Evolutionary conservation across 2,113 vertebrate genomes (phyloP).

Genomic region (Monopterus albus): DNA sequence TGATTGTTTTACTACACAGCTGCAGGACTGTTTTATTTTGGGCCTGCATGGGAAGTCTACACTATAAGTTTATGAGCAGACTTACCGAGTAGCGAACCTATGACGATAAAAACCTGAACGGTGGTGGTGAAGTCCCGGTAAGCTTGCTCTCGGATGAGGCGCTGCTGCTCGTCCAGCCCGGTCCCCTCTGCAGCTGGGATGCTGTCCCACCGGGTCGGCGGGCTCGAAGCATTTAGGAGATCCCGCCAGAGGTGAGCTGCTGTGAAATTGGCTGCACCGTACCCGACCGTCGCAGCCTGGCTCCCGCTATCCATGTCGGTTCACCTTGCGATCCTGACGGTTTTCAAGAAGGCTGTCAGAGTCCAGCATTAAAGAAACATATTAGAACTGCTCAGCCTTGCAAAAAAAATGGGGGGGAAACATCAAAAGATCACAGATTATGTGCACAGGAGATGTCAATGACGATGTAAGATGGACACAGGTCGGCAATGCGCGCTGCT

Average conservation of each 20-base stretch:
- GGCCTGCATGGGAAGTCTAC: background rate
- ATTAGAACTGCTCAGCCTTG: constrained; percentile 5
- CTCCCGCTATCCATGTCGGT: constrained; percentile 72
- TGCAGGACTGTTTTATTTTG: background rate
- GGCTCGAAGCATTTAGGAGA: constrained; percentile 78
- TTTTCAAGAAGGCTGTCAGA: constrained; percentile 17
- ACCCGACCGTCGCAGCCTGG: constrained; percentile 79
- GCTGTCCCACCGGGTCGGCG: constrained; percentile 73
- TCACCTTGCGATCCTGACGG: constrained; percentile 13
- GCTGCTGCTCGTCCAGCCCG: constrained; percentile 50
- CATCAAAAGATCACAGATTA: background rate
- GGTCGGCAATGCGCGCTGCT: constrained; percentile 12
- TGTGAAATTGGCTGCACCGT: constrained; percentile 71
- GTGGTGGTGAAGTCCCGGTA: constrained; percentile 92
- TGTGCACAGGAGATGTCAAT: constrained; percentile 5
- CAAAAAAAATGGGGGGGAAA: background rate
- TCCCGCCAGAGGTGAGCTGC: constrained; percentile 72
- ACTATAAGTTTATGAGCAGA: background rate
- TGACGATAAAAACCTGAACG: constrained; percentile 90
- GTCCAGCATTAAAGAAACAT: constrained; percentile 30
- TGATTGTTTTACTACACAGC: too few species aligned
- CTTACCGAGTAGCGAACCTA: constrained; percentile 93
- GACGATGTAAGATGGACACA: constrained; percentile 17
- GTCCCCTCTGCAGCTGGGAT: constrained; percentile 66
- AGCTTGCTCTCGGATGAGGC: constrained; percentile 79